A percentile compares a stretch with the other conserved stretches of the same genome.
Evolutionary conservation across 2,888 invertebrate genomes (phyloP).

Genomic region (Lacanobia oleracea): DNA sequence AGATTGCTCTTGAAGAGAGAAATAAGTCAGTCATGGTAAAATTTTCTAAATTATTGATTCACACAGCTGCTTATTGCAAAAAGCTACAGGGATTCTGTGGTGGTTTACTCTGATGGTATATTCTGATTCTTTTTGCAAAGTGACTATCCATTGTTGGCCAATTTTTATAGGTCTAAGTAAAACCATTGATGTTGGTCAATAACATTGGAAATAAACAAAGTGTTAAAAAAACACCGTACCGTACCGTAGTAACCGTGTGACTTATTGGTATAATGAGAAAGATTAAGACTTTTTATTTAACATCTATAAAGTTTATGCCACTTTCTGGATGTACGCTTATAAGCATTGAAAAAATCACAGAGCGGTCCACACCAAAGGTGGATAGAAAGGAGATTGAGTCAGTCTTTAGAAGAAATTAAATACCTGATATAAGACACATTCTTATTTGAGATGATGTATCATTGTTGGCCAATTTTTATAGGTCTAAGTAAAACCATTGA

Average conservation of each 20-base stretch:
- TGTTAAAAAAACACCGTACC: not conserved
- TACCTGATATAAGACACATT: too few species aligned
- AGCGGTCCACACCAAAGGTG: not conserved
- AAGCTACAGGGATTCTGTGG: not conserved
- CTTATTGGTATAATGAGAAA: not conserved
- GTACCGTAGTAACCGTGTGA: not conserved
- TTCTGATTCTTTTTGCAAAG: not conserved
- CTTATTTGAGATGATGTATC: too few species aligned
- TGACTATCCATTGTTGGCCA: not conserved
- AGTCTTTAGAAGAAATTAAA: not conserved
- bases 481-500: not conserved
- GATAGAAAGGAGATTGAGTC: too few species aligned
- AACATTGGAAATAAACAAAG: not conserved
- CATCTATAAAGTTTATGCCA: not conserved
- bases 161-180: not conserved
- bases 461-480: not conserved
- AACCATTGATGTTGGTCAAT: not conserved
- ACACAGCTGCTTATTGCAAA: not conserved
- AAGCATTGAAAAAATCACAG: not conserved
- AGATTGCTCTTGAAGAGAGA: not conserved
- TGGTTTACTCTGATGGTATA: not conserved
- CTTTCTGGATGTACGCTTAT: not conserved
- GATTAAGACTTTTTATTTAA: not conserved
- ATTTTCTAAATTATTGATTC: not conserved
- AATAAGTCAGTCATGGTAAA: not conserved